Conservation (phyloP, 2,888 invertebrate genomes). For the Amphipoea lucens region DNA sequence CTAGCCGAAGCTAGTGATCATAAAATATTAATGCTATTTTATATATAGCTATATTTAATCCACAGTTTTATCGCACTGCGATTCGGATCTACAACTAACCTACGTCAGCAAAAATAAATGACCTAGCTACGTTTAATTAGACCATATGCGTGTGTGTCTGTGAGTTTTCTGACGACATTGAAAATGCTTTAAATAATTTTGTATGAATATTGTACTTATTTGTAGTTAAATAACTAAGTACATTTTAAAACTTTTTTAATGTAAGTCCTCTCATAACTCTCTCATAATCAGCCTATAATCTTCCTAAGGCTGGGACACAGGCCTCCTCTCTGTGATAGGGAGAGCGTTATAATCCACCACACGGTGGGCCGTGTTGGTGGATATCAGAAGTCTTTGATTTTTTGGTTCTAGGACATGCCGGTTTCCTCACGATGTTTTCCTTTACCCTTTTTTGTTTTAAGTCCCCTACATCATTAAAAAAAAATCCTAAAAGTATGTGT, state of each 20-base stretch:
- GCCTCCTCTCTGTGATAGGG: not conserved
- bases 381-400: not conserved
- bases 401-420: no score
- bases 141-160: not conserved
- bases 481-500: no score
- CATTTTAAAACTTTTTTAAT: not conserved
- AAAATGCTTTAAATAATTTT: not conserved
- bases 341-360: no score
- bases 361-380: not conserved
- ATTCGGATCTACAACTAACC: slow-evolving; percentile 29
- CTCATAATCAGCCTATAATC: no score
- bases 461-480: not conserved
- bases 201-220: not conserved
- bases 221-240: not conserved
- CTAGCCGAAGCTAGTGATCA: slow-evolving; percentile 35
- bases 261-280: no score
- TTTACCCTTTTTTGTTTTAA: not conserved
- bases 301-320: no score
- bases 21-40: slow-evolving; percentile 44
- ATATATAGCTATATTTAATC: slow-evolving; percentile 24
- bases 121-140: not conserved
- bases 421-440: not conserved
- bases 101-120: slow-evolving; percentile 14
- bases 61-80: slow-evolving; percentile 9
- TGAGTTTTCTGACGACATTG: not conserved